Evolutionary conservation across 2,888 invertebrate species (phyloP).

Genomic region (Nineta flava): DNA sequence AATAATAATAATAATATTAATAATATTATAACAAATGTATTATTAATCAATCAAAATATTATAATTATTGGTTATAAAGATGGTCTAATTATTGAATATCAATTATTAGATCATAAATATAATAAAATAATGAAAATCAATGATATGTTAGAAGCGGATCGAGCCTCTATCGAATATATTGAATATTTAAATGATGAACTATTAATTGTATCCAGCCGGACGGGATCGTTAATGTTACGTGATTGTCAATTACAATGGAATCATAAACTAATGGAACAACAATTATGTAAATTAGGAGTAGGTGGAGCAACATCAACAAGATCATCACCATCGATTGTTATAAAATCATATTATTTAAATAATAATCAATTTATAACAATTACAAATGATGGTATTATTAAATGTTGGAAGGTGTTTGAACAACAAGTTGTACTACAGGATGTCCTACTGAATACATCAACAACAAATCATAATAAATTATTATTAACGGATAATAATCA

Average conservation of each 20-base stretch:
- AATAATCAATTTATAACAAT: constrained; percentile 17
- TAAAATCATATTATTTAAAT: too few species aligned
- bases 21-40: too few species aligned
- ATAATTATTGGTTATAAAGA: constrained; percentile 20
- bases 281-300: too few species aligned
- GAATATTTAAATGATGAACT: constrained; percentile 8
- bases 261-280: neutral
- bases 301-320: too few species aligned
- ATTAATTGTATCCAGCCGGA: constrained; percentile 12
- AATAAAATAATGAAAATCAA: constrained; percentile 13
- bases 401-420: constrained; percentile 19
- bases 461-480: neutral
- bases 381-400: constrained; percentile 20
- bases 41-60: constrained; percentile 10
- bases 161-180: constrained; percentile 10
- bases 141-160: too few species aligned
- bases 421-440: constrained; percentile 14
- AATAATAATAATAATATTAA: too few species aligned
- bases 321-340: too few species aligned
- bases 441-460: neutral
- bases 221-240: constrained; percentile 11
- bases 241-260: neutral
- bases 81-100: constrained; percentile 19
- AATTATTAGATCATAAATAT: constrained; percentile 15
- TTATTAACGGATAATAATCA: too few species aligned